Conservation (phyloP, 2,113 vertebrate genomes). For the Pseudois nayaur region DNA sequence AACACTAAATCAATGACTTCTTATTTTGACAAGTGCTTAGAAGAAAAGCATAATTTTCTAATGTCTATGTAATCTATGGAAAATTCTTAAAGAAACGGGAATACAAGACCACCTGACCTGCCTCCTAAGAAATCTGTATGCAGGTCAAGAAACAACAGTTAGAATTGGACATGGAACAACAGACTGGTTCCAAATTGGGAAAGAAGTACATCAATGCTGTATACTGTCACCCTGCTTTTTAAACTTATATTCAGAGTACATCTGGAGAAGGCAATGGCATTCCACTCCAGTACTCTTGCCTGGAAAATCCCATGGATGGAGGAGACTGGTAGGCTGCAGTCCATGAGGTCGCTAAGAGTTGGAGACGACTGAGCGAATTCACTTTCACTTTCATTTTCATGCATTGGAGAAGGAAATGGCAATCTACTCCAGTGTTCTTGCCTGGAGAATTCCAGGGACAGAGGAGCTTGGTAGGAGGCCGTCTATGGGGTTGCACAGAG, state of each 20-base stretch:
- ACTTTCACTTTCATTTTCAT: too few relatives aligned
- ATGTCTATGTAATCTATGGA: not conserved
- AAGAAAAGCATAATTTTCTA: not conserved
- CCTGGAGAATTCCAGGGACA: too few relatives aligned
- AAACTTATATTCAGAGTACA: not conserved
- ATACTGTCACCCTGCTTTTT: not conserved
- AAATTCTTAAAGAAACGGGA: not conserved
- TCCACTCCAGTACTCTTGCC: too few relatives aligned
- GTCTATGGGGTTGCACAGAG: too few relatives aligned
- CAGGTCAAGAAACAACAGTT: not conserved
- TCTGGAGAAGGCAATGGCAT: too few relatives aligned
- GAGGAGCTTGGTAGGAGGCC: too few relatives aligned
- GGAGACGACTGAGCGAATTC: rapidly evolving
- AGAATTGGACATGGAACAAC: not conserved
- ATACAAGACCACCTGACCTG: not conserved
- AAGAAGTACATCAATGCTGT: not conserved
- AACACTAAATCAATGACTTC: not conserved
- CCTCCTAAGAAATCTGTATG: not conserved
- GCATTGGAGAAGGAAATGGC: too few relatives aligned
- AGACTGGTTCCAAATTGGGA: not conserved
- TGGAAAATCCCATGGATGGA: too few relatives aligned
- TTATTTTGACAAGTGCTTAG: not conserved
- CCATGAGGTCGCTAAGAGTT: too few relatives aligned
- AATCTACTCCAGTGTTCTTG: too few relatives aligned
- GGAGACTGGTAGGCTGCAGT: too few relatives aligned